Evolutionary conservation across 2,888 invertebrate species (phyloP), one percentile per base, ranked within the genome.

Genomic region (Malacosoma neustria): DNA sequence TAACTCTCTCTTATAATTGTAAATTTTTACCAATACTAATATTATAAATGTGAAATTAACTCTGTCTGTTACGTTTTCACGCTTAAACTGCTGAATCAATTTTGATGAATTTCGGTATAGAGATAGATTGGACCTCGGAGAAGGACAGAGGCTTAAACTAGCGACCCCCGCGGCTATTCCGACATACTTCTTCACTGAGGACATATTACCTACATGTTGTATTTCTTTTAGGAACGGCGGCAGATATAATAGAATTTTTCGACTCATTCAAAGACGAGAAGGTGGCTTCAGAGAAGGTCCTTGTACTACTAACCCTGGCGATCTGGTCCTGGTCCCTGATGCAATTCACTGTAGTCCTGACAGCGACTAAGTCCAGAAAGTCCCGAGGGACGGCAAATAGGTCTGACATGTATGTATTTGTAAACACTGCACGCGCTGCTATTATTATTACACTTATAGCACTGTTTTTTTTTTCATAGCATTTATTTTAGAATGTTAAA

Each of bases 191-290:
- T n/a, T n/a, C n/a, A n/a, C n/a, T n/a, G n/a, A n/a, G n/a, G n/a
- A n/a, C n/a, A n/a, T n/a, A n/a, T n/a, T n/a, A n/a, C n/a, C n/a
- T n/a, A n/a, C n/a, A n/a, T n/a, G n/a, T n/a, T n/a, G n/a, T n/a
- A n/a, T n/a, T n/a, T n/a, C 14, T 6, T 15, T 5, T 61, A 89
- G 95, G 96, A 14, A 97, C 96, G 0, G 97, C 97, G 0, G 97
- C 97, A 0, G 98, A 96, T 71, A 98, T 98, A 36, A 97, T 97
- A 36, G 98, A 98, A 72, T 97, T 98, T 81, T 97, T 97, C 77
- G 97, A 98, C 74, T 96, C 97, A 0, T 98, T 97, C 87, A 96
- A 95, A 74, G 96, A 96, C 54, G 92, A 93, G 48, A 92, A 91
- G 57, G 93, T 95, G 32, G 92, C 93, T 0, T 82, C 91, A 1